These are phyloP conservation scores for Torymus aiolomorphi DNA, from an alignment of 2,888 invertebrate genomes.

Conservation along the genomic window DNA sequence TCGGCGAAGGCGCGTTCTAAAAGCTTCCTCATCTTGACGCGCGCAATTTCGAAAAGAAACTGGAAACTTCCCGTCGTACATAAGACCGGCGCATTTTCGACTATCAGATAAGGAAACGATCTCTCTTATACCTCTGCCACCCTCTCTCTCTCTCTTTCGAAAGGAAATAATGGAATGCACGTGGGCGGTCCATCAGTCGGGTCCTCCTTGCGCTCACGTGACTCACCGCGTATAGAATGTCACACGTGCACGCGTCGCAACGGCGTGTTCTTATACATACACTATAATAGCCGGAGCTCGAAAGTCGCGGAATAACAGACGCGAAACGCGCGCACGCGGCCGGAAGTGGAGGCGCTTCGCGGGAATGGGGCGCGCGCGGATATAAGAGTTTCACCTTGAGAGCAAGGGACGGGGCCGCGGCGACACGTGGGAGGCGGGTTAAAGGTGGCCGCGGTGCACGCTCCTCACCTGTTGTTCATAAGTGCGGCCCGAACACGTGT, in stretches of 20 bases:
- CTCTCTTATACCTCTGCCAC: not conserved
- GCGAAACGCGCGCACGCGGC: constrained; percentile 9
- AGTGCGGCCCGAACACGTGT: constrained; percentile 51
- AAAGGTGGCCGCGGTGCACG: constrained; percentile 28
- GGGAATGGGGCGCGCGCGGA: no score
- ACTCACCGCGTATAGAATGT: constrained; percentile 56
- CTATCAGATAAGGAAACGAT: constrained; percentile 26
- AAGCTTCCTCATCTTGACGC: not conserved
- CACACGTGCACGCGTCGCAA: constrained; percentile 50
- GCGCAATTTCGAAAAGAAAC: constrained; percentile 15
- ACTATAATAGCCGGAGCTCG: not conserved
- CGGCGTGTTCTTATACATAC: no score
- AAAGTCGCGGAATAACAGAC: constrained; percentile 27
- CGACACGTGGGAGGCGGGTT: constrained; percentile 54
- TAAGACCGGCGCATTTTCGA: constrained; percentile 11
- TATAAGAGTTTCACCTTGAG: not conserved
- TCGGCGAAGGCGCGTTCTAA: not conserved
- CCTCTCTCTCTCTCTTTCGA: constrained; percentile 9
- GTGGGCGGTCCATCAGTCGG: constrained; percentile 48
- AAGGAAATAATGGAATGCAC: constrained; percentile 32
- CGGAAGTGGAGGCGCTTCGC: no score
- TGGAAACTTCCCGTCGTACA: constrained; percentile 10
- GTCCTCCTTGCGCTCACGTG: constrained; percentile 7
- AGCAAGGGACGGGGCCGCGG: not conserved
- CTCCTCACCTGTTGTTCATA: constrained; percentile 56